These are phyloP conservation scores for Esox niger DNA, from an alignment of 2,113 vertebrate species.

Conservation along the genomic window DNA sequence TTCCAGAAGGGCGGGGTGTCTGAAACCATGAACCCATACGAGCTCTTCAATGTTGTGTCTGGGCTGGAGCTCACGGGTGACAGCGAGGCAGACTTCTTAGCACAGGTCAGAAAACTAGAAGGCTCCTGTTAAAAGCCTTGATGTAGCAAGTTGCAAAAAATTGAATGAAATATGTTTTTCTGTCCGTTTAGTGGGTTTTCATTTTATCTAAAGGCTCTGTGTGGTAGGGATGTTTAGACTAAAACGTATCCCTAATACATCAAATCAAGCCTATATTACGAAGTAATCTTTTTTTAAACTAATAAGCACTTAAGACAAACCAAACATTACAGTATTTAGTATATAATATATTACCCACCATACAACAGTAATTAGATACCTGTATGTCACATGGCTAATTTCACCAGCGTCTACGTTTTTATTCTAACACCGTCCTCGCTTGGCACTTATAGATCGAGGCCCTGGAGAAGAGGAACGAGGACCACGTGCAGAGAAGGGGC, in stretches of 20 bases:
- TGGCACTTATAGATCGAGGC: slow-evolving; percentile 80
- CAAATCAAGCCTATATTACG: too few species aligned
- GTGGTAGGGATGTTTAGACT: not conserved
- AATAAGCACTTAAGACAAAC: too few species aligned
- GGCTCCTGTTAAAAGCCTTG: not conserved
- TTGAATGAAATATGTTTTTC: not conserved
- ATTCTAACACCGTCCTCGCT: not conserved
- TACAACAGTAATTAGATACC: too few species aligned
- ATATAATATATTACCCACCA: too few species aligned
- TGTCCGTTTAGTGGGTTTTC: not conserved
- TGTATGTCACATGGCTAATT: too few species aligned
- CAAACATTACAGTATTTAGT: too few species aligned
- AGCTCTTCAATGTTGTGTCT: slow-evolving; percentile 91
- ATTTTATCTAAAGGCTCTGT: not conserved
- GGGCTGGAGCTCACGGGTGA: slow-evolving; percentile 83
- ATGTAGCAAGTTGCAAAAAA: not conserved
- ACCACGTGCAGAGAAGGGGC: slow-evolving; percentile 85
- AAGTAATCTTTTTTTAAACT: too few species aligned
- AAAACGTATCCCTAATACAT: not conserved
- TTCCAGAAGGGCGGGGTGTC: slow-evolving; percentile 89
- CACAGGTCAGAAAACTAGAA: slow-evolving; percentile 73
- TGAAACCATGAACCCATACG: slow-evolving; percentile 80
- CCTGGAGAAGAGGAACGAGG: slow-evolving; percentile 93
- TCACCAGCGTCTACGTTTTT: too few species aligned
- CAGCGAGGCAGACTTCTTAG: slow-evolving; percentile 86